Evolutionary conservation across 2,888 invertebrate genomes (phyloP).

Genomic region (Ormyrus labotus): DNA sequence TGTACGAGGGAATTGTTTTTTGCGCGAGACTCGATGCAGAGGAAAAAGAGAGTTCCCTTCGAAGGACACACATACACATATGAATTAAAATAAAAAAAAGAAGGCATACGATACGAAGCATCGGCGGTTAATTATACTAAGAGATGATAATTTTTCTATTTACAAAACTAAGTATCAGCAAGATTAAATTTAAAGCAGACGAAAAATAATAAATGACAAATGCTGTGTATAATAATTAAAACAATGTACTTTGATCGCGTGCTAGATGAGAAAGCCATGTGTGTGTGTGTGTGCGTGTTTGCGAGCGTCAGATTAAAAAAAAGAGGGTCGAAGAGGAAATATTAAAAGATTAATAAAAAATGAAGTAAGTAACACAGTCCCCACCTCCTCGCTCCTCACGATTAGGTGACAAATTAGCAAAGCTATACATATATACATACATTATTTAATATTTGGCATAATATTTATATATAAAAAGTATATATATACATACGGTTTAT

Average conservation of each 20-base stretch:
- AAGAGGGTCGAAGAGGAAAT: slow-evolving; percentile 9
- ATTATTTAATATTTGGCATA: slow-evolving; percentile 74
- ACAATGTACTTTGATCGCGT: slow-evolving; percentile 65
- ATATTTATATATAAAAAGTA: slow-evolving; percentile 70
- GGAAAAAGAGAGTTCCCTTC: slow-evolving; percentile 42
- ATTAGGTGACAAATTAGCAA: slow-evolving; percentile 70
- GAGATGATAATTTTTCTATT: slow-evolving; percentile 75
- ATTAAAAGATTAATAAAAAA: slow-evolving; percentile 60
- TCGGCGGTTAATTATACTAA: slow-evolving; percentile 71
- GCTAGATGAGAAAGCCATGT: neutral
- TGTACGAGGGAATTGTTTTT: slow-evolving; percentile 50
- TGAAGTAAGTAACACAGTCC: slow-evolving; percentile 62
- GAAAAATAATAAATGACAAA: slow-evolving; percentile 57
- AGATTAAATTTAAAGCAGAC: slow-evolving; percentile 56
- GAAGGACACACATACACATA: slow-evolving; percentile 45
- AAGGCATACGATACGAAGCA: slow-evolving; percentile 64
- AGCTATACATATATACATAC: slow-evolving; percentile 64
- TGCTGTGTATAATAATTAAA: slow-evolving; percentile 63
- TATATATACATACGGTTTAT: slow-evolving; percentile 61
- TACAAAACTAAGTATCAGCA: slow-evolving; percentile 63
- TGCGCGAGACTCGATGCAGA: slow-evolving; percentile 54
- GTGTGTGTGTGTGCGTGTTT: neutral
- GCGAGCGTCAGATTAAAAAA: slow-evolving; percentile 36
- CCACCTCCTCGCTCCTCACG: slow-evolving; percentile 64
- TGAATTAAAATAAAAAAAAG: slow-evolving; percentile 42